Base-by-base conservation (phyloP, 2,797 vertebrate species). In the Trematomus bernacchii region DNA sequence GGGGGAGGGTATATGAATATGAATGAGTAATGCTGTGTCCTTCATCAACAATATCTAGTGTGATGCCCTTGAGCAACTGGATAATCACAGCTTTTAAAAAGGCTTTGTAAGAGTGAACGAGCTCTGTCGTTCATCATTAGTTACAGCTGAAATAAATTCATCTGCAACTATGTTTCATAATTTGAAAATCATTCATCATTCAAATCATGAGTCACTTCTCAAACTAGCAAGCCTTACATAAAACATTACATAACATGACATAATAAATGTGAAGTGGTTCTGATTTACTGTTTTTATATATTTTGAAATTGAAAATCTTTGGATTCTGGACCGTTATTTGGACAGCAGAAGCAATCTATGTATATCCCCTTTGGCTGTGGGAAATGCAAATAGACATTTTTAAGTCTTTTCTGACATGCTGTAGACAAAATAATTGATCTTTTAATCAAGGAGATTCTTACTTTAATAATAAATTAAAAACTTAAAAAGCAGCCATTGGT, bases 11-110 rank as follows among this genome's bases (percentile, higher is more conserved):
- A 81, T 46, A 33, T 65, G 85, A 88, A 87, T 86, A 76, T 82
- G 60, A 84, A 84, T 80, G 74, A 89, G 59, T 70, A 53, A 66
- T 47, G 52, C 57, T 68, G 71, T 48, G 75, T 79, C 82, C 83
- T 84, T 83, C 72, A 72, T 74, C 43, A 69, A 74, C 73, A 80
- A 57, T 48, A 55, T 71, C 46, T 51, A 46, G 46, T 58, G 44
- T 19, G 27, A 52, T 1, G 11, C 58, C 62, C 71, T 82, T 73
- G 43, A 79, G 64, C 43, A 59, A 71, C 46, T 57, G 64, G 13
- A 68, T 80, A 67, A 66, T 66, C 21, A 8, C 43, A 16, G 40
- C n/a, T 63, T 43, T 12, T n/a, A 7, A 2, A 54, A 18, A 62
- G 14, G 65, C n/a, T 76, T 47, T 68, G 40, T 21, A 21, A 50